Base-by-base conservation (phyloP, 2,888 invertebrate species). In the Sminthurinus aureus region DNA sequence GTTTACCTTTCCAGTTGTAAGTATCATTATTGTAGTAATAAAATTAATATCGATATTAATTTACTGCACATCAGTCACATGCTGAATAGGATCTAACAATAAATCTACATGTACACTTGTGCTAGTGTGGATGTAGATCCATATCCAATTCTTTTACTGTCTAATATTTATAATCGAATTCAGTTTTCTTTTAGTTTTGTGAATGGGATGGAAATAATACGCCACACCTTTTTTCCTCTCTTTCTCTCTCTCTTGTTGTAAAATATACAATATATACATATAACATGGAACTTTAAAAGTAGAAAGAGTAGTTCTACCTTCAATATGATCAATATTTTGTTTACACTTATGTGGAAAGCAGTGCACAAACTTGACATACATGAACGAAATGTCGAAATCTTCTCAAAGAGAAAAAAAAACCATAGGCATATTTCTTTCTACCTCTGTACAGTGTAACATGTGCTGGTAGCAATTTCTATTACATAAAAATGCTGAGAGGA, bases 291-390 rank as follows among this genome's bases (percentile, higher is more conserved):
- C 11, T 13, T 38, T 20, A 67, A 20, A n/a, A 67, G 22, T 20
- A 67, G 22, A 11, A 11, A 67, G n/a, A 67, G n/a, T 38, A 38
- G 38, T 38, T 38, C 6, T 38, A 38, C 38, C 38, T 38, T 38
- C 38, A 38, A 38, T 38, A 38, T 38, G 38, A 79, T 38, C 66
- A 66, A 79, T 26, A 22, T 52, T 64, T 18, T 64, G 38, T 69
- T 38, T 69, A 38, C 24, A 69, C 22, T 75, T 22, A 67, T 75
- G 73, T 79, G 78, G 73, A 85, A 81, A 81, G 78, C 64, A 81
- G 82, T 85, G 80, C 85, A 83, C 83, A 85, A 83, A 85, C 85
- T 85, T 85, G 85, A 85, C 85, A 85, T 66, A 38, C 38, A 38
- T 38, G 38, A 38, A 38, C 38, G 38, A 38, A 38, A 38, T 38